Evolutionary conservation across 2,888 invertebrate genomes (phyloP), one percentile per base, ranked within the genome.

Genomic region (Galerucella nymphaeae): DNA sequence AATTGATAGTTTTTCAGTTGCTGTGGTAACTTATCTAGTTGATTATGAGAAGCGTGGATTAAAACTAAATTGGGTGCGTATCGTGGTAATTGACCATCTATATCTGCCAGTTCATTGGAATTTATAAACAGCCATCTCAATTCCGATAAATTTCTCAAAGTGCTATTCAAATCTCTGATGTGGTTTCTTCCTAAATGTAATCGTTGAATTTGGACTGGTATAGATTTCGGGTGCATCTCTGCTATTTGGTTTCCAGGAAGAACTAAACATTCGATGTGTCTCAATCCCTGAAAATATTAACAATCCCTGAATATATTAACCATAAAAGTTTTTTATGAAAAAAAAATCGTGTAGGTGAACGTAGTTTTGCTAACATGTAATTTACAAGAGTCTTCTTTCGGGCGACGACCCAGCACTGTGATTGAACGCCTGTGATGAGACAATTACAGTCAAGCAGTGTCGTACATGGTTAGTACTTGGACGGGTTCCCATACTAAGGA

Each of bases 81-180:
- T 86, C 88, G 88, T 2, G 95, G 95, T 75, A 96, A 85, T 85
- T 96, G 93, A 61, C 91, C 91, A 63, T 95, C 95, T 79, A 96
- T 88, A 41, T 91, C 89, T 73, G 90, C 90, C 71, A 96, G 87
- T 79, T 92, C 90, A 85, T 96, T 96, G 70, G 91, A 89, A 83
- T 94, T 94, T 65, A 95, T 90, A 79, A 94, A 92, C 63, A 96
- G 88, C 91, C 94, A 94, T 81, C 93, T 92, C 74, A 96, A 86
- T 74, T 92, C 90, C 74, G 91, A 90, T 64, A 95, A 86, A 71
- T 93, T 91, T 75, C 91, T 89, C n/a, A 95, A 85, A 1, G 94
- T 93, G n/a, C 93, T 92, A 83, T 95, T 95, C 68, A 96, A 85
- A 66, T 90, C 89, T 72, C 88, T 90, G 59, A 96, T 88, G 80